Evolutionary conservation across 2,888 invertebrate species (phyloP).

Genomic region (Linnaemya vulpina): DNA sequence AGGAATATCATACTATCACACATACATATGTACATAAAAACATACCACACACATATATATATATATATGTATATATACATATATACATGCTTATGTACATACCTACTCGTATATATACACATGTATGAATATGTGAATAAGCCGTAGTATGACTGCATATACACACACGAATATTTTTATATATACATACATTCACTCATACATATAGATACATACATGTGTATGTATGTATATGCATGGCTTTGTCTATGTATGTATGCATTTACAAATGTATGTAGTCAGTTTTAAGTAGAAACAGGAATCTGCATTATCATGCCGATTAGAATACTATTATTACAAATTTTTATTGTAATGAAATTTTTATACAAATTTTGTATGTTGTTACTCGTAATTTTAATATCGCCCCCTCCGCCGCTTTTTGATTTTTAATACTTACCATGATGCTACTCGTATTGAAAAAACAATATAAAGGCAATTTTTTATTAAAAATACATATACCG

Average conservation of each 20-base stretch:
- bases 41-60: neutral
- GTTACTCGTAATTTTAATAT: slow-evolving; percentile 21
- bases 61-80: neutral
- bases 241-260: too few species aligned
- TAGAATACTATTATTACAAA: slow-evolving; percentile 67
- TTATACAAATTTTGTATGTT: slow-evolving; percentile 23
- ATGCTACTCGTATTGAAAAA: neutral
- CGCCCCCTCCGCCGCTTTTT: slow-evolving; percentile 36
- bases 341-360: slow-evolving; percentile 63
- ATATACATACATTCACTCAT: neutral
- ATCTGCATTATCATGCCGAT: slow-evolving; percentile 69
- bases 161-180: slow-evolving; percentile 11
- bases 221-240: too few species aligned
- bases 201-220: too few species aligned
- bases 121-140: neutral
- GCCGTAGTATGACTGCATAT: slow-evolving; percentile 1
- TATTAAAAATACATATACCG: neutral
- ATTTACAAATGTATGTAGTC: slow-evolving; percentile 12
- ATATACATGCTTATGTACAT: neutral
- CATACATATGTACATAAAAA: neutral
- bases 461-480: slow-evolving; percentile 12
- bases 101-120: neutral
- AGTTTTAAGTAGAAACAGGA: slow-evolving; percentile 63
- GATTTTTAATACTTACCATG: slow-evolving; percentile 18
- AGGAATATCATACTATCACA: slow-evolving; percentile 35